Base-by-base conservation (phyloP, 2,888 invertebrate species). In the Drosophila percnosoma region DNA sequence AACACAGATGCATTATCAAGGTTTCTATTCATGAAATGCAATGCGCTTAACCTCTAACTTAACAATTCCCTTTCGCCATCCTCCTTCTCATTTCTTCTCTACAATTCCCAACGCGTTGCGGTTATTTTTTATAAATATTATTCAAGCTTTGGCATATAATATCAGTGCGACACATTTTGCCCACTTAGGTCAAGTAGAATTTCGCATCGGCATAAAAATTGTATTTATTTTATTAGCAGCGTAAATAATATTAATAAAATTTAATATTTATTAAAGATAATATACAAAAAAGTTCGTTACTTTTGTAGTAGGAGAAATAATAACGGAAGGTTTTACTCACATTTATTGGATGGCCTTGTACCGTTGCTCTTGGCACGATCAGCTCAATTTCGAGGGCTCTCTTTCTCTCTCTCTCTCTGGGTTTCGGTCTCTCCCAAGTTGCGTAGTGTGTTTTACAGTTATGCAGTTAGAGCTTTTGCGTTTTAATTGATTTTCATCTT, bases 371-470 rank as follows among this genome's bases (percentile, higher is more conserved):
- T 63, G 79, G 58, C 83, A 71, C 72, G 73, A 76, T 80, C 78
- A 71, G 73, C 58, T 24, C 45, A 62, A 63, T 71, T 66, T 45
- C 8, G 24, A 24, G 24, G 15, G 45, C 55, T 53, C 51, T 53
- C 49, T 66, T 66, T 24, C 51, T 49, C 62, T 59, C 40, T 59
- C 40, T 49, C 42, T 54, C 34, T 33, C 33, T 54, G 29, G 15
- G 29, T 29, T 60, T 54, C 40, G 60, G 49, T 57, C 67, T 78
- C 80, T 78, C 80, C 80, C 86, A 83, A 80, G 78, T 71, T 80
- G 80, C 67, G 63, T 68, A 24, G 45, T 15, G 13, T 45, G 45
- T 34, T 69, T 83, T 78, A 75, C 81, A 81, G 78, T 73, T 78
- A 66, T 66, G 49, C 24, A 68, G 83, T 75, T 78, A 78, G 75